Base-by-base conservation (phyloP, 35 echinoderm and acorn worm species). In the Heliocidaris tuberculata region DNA sequence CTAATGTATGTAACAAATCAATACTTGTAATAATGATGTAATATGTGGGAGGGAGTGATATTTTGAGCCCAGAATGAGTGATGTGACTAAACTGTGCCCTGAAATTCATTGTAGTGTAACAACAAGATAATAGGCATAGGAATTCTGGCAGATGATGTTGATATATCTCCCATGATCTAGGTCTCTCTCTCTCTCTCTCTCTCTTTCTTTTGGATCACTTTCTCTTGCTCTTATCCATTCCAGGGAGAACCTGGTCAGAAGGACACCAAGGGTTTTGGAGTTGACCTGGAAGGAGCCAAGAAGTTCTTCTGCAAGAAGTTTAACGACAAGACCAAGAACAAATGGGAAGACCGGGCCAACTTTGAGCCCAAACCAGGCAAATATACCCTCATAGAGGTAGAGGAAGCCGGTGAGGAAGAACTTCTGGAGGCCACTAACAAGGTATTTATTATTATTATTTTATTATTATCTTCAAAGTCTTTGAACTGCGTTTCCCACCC, bases 361-460 rank as follows among this genome's bases (percentile, higher is more conserved):
- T 98, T 98, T 85, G 54, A 60, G n/a, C 96, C 97, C 21, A 86
- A 94, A 5, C 29, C 95, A 31, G 97, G 97, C 48, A 98, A 98
- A 78, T 98, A 98, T 88, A 98, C 97, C 1, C 54, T 98, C 60
- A 97, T 98, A 90, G 97, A 98, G 86, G 96, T 98, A 31, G 96
- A 98, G 59, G 89, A 94, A 35, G 92, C 88, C 31, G 94, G 96
- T 96, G 94, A 96, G 10, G 94, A 97, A 21, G 96, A 98, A 50
- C 90, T 95, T 31, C 94, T 87, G 86, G 95, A 97, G 31, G 95
- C 95, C 13, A 50, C 86, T 59, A 86, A 97, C 35, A 98, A 98
- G 95, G 97, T 98, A 93, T 93, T 52, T 86, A 11, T 94, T 12
- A 97, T n/a, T 65, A n/a, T n/a, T n/a, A n/a, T n/a, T n/a, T n/a